Conservation (phyloP, 1,140 invertebrate species). For the Drosophila arawakana region DNA sequence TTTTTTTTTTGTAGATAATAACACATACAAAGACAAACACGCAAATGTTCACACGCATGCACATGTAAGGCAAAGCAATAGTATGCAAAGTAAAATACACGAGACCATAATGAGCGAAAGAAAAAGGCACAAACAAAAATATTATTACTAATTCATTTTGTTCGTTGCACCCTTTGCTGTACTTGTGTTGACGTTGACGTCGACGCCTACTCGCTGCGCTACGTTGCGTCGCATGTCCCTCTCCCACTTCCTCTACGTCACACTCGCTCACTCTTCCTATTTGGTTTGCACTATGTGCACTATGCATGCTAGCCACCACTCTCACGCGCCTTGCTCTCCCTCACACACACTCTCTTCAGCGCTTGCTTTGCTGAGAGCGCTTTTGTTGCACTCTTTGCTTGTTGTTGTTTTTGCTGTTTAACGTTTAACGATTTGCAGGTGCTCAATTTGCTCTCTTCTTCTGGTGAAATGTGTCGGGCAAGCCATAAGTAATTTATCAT, state of each 20-base stretch:
- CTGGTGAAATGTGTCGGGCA: conserved; percentile 47
- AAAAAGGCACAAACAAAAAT: conserved; percentile 53
- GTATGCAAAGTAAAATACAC: conserved; percentile 28
- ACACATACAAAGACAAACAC: not conserved
- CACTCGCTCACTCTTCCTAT: conserved; percentile 11
- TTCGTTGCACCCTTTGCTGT: conserved; percentile 51
- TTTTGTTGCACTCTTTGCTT: conserved; percentile 1
- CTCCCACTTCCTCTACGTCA: not conserved
- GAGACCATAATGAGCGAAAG: conserved; percentile 37
- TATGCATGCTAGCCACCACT: not conserved
- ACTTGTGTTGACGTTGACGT: conserved; percentile 22
- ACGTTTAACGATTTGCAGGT: conserved; percentile 65
- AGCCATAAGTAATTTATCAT: conserved; percentile 82
- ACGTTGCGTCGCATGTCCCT: conserved; percentile 11
- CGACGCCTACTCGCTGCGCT: conserved; percentile 19
- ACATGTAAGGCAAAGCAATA: conserved; percentile 1
- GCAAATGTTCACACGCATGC: conserved; percentile 12
- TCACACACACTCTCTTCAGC: not conserved
- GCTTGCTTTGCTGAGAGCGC: conserved; percentile 19
- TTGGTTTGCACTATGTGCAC: conserved; percentile 40
- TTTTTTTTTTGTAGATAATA: conserved; percentile 7
- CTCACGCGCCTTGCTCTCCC: not conserved
- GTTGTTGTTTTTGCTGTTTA: conserved; percentile 13
- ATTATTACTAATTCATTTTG: conserved; percentile 78
- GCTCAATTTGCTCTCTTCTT: conserved; percentile 26